Evolutionary conservation across 2,888 invertebrate species (phyloP), one percentile per base, ranked within the genome.

Genomic region (Eristalis arbustorum): DNA sequence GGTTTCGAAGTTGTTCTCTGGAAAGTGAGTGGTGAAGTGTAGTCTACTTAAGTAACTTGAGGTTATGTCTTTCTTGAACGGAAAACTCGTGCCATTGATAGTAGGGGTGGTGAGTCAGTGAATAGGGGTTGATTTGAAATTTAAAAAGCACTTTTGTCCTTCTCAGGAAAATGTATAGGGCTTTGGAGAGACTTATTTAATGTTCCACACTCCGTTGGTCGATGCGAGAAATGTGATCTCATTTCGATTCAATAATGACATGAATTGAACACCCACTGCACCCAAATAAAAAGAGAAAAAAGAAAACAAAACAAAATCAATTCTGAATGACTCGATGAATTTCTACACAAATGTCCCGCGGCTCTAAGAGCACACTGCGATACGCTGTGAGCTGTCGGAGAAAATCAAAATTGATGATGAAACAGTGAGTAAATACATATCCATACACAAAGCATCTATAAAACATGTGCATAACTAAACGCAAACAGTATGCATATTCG

Each of bases 401-500:
- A 59, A 59, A 59, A 59, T 49, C 5, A 59, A 59, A 63, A 71
- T 6, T n/a, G n/a, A 3, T 64, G 49, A 22, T 61, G 57, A 31
- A 22, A 40, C 13, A 11, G 78, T 64, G 56, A 31, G 6, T 22
- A 28, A 69, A 69, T n/a, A 59, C 25, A 13, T 59, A 25, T 25
- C 25, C 25, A 59, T 14, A 59, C 23, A 25, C 1, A 49, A 71
- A 78, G 64, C 63, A 37, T 77, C 28, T 64, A 64, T 11, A 59
- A 25, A 28, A 59, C 28, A 42, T 8, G 71, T 78, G 78, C 78
- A 71, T 71, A n/a, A n/a, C 59, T 71, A 69, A 18, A 59, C 63
- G 14, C 14, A 37, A 69, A 77, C 56, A 77, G 28, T 64, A 57
- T 13, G 62, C 37, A 77, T 28, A 11, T 57, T 56, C 34, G 18